These are phyloP conservation scores for Drosophila nigromelanica DNA, from an alignment of 1,140 invertebrate species.

Conservation along the genomic window DNA sequence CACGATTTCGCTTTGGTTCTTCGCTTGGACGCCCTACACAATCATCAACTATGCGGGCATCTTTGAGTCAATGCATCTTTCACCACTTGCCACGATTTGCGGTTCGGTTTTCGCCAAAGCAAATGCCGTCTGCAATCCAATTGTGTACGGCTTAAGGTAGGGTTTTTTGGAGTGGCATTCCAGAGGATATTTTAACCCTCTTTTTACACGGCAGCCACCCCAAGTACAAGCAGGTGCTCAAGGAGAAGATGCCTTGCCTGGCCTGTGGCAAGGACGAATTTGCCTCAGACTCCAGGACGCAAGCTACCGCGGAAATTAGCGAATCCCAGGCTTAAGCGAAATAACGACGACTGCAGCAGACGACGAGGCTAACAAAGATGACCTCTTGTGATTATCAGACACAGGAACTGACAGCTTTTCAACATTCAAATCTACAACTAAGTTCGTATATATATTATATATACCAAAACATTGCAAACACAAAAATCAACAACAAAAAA, in stretches of 20 bases:
- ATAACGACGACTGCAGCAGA: slow-evolving; percentile 69
- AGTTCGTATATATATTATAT: background rate
- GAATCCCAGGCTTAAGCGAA: slow-evolving; percentile 73
- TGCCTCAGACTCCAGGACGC: slow-evolving; percentile 84
- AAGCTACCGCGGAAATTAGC: slow-evolving; percentile 76
- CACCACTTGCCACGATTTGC: slow-evolving; percentile 88
- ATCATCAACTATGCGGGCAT: slow-evolving; percentile 89
- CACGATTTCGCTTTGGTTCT: slow-evolving; percentile 90
- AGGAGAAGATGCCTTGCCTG: slow-evolving; percentile 84
- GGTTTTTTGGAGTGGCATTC: background rate
- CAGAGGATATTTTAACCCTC: background rate
- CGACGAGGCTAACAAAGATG: slow-evolving; percentile 15
- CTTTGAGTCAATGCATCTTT: slow-evolving; percentile 87
- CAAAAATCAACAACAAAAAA: slow-evolving; percentile 61
- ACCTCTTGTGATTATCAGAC: slow-evolving; percentile 16
- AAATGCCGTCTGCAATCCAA: slow-evolving; percentile 88
- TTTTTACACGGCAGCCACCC: slow-evolving; percentile 86
- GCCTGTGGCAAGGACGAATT: slow-evolving; percentile 86
- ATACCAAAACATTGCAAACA: slow-evolving; percentile 19
- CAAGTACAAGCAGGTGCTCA: slow-evolving; percentile 87
- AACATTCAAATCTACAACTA: slow-evolving; percentile 31
- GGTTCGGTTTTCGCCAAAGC: slow-evolving; percentile 89
- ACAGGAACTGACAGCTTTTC: slow-evolving; percentile 62
- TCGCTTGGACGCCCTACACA: slow-evolving; percentile 91
- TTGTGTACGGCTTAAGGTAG: slow-evolving; percentile 86